Evolutionary conservation across 2,797 vertebrate species (phyloP).

Genomic region (Myotis findleyi): DNA sequence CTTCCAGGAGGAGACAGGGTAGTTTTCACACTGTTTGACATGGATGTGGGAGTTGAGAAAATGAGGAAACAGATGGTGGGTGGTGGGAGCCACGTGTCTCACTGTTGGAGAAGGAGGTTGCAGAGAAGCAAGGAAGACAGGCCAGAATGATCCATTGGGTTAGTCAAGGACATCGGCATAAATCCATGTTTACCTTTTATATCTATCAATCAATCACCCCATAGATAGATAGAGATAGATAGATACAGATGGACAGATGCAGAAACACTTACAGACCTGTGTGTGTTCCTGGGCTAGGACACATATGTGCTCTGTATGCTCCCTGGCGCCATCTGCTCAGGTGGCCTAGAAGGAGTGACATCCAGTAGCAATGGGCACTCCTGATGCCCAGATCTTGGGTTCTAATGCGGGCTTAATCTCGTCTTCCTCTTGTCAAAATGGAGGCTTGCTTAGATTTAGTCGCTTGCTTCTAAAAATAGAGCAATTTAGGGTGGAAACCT

Average conservation of each 20-base stretch:
- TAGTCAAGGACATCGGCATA: not conserved
- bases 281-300: not conserved
- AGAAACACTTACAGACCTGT: not conserved
- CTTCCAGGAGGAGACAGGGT: not conserved
- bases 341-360: not conserved
- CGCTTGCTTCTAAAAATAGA: not conserved
- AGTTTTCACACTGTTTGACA: not conserved
- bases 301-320: fast-evolving
- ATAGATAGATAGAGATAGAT: not conserved
- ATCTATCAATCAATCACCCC: too few species aligned
- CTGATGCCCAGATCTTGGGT: not conserved
- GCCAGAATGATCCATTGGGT: not conserved
- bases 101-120: not conserved
- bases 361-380: too few species aligned
- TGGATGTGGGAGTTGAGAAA: not conserved
- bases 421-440: not conserved
- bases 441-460: not conserved
- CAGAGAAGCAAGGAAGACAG: not conserved
- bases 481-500: not conserved
- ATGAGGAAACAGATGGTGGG: too few species aligned
- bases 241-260: not conserved
- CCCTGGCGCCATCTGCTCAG: not conserved
- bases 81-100: fast-evolving
- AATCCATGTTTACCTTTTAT: too few species aligned
- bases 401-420: not conserved